Conservation (phyloP, 2,113 vertebrate genomes). For the Cyrtonyx montezumae region DNA sequence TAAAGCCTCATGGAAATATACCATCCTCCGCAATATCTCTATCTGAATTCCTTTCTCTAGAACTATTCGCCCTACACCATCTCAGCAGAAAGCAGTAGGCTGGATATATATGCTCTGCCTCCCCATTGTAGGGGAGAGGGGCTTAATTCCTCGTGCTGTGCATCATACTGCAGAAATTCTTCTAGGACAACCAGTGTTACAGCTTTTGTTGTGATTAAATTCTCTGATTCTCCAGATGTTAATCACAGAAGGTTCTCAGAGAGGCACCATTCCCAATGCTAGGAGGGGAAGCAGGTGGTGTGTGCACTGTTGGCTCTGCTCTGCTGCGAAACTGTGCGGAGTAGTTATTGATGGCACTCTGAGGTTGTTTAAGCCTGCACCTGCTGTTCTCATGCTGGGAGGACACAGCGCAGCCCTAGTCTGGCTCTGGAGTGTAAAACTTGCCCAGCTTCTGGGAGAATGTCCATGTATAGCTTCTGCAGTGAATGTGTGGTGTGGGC, state of each 20-base stretch:
- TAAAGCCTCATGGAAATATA: no score
- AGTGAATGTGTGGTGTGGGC: fast-evolving
- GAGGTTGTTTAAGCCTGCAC: not conserved
- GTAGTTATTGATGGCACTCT: not conserved
- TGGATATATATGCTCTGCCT: conserved; percentile 53
- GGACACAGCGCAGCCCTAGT: not conserved
- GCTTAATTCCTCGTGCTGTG: not conserved
- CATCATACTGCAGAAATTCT: not conserved
- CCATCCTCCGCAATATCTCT: no score
- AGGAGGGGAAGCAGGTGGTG: not conserved
- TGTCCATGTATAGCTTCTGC: not conserved
- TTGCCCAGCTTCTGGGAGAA: not conserved
- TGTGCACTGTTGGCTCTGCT: not conserved
- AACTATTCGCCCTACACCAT: no score
- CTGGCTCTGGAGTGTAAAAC: not conserved
- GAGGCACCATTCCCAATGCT: fast-evolving
- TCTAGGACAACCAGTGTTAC: not conserved
- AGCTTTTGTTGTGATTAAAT: not conserved
- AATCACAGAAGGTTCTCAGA: not conserved
- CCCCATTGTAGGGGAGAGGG: conserved; percentile 16
- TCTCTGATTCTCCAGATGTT: not conserved
- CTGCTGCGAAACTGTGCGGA: not conserved
- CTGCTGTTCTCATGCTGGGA: fast-evolving
- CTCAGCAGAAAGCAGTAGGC: conserved; percentile 51
- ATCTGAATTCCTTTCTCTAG: no score